Percentiles rank a stretch among this genome's conserved stretches.
Evolutionary conservation across 2,797 vertebrate species (phyloP).

Genomic region (Eptatretus atami): DNA sequence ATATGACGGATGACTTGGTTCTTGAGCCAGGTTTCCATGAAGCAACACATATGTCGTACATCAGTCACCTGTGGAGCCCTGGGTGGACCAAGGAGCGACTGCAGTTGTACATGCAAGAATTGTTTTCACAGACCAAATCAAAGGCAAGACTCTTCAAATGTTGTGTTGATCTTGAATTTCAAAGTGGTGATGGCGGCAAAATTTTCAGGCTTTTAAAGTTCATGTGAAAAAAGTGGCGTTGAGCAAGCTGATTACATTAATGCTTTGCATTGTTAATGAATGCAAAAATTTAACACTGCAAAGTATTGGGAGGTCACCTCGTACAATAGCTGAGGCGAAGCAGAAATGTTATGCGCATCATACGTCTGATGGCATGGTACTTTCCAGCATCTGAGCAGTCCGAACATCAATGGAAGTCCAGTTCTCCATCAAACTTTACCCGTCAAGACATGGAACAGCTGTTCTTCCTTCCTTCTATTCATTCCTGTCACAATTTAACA

Average conservation of each 20-base stretch:
- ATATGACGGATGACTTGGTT: constrained; percentile 97
- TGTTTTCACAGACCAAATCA: neutral
- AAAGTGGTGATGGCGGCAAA: neutral
- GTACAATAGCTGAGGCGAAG: constrained; percentile 46
- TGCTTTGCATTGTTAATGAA: neutral
- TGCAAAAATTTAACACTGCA: neutral
- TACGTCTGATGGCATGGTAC: constrained; percentile 59
- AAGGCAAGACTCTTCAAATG: neutral
- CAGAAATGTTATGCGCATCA: constrained; percentile 49
- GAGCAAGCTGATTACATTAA: neutral
- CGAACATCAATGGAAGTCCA: constrained; percentile 32
- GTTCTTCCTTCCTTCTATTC: too few relatives aligned
- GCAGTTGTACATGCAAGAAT: neutral
- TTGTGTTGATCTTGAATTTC: neutral
- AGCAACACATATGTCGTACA: constrained; percentile 42
- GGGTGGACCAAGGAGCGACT: constrained; percentile 73
- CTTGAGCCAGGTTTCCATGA: constrained; percentile 80
- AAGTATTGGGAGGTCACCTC: constrained; percentile 24
- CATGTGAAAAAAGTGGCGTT: neutral
- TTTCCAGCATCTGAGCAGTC: constrained; percentile 43
- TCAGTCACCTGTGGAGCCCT: constrained; percentile 54
- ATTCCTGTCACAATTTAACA: too few relatives aligned
- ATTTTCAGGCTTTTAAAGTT: neutral
- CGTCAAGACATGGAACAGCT: constrained; percentile 10
- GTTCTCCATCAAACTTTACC: constrained; percentile 58